Conservation (phyloP, 2,113 vertebrate genomes). For the Falco punctatus region DNA sequence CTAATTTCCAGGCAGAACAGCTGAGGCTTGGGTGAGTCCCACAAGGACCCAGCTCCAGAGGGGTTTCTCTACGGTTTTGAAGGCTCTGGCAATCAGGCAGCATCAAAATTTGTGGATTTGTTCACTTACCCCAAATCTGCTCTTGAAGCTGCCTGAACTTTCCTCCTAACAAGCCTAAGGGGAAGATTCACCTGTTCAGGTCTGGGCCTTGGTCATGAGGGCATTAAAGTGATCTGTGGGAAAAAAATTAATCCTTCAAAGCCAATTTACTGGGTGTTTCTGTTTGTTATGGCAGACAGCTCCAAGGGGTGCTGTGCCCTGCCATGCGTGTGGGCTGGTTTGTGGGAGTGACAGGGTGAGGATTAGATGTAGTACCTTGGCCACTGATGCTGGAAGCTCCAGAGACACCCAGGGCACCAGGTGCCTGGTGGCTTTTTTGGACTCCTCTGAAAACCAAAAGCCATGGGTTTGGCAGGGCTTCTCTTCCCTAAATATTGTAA, state of each 20-base stretch:
- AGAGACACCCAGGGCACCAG: not conserved
- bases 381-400: not conserved
- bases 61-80: not conserved
- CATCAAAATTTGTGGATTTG: not conserved
- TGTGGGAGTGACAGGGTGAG: rapidly evolving
- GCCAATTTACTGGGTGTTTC: not conserved
- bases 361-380: not conserved
- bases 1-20: not conserved
- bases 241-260: not conserved
- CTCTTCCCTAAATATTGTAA: not conserved
- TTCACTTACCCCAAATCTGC: not conserved
- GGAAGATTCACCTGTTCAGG: not conserved
- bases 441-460: not conserved
- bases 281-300: not conserved
- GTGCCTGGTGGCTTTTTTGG: not conserved
- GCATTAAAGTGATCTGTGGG: not conserved
- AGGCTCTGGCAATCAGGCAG: not conserved
- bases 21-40: not conserved
- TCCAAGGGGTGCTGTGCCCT: not conserved
- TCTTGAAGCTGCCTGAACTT: not conserved
- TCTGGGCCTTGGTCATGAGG: not conserved
- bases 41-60: not conserved
- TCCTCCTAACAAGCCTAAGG: not conserved
- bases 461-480: not conserved
- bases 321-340: rapidly evolving